Conservation (phyloP, 2,113 vertebrate species). For the Australoheros scitulus region DNA sequence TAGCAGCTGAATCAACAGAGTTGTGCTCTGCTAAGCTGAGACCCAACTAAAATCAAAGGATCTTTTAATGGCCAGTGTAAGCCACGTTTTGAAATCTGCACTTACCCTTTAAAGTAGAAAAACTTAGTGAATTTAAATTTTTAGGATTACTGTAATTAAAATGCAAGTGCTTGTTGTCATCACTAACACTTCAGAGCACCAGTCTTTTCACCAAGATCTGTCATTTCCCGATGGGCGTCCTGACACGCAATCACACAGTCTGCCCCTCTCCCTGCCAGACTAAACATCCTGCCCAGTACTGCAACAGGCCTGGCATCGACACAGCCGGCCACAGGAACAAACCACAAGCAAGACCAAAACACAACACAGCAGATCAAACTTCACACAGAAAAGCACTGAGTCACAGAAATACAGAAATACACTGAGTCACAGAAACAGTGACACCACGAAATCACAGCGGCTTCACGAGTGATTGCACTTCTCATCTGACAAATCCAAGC, state of each 20-base stretch:
- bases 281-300: constrained; percentile 79
- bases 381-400: background rate
- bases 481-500: constrained; percentile 1
- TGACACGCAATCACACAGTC: constrained; percentile 49
- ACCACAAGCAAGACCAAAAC: constrained; percentile 16
- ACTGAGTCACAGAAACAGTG: constrained; percentile 17
- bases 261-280: constrained; percentile 65
- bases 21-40: background rate
- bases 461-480: background rate
- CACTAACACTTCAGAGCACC: background rate
- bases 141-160: no score
- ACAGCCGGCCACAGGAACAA: background rate
- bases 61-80: background rate
- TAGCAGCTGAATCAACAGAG: background rate
- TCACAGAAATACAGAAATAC: background rate
- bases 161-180: background rate
- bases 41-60: background rate
- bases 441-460: background rate
- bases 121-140: background rate
- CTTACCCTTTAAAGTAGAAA: background rate
- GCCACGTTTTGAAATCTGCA: background rate
- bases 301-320: constrained; percentile 38
- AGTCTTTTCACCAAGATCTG: constrained; percentile 26
- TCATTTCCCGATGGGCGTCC: constrained; percentile 61
- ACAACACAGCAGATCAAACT: constrained; percentile 24